phyloP scores from a whole-genome alignment of 2,797 vertebrate species.

The Uromys caudimaculatus region DNA sequence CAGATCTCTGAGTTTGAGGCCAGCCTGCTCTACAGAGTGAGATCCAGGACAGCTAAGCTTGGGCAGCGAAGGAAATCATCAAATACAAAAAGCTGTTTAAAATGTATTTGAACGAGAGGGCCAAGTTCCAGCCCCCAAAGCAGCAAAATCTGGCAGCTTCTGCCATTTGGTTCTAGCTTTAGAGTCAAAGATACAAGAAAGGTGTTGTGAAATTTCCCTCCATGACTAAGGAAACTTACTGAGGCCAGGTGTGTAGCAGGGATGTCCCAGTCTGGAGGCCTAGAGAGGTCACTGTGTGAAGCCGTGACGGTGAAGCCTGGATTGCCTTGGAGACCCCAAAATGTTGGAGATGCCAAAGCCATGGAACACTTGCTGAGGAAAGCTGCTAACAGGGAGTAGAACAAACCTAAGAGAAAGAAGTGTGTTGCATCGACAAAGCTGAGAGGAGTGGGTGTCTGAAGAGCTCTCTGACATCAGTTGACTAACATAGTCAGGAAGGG shows the following conservation, averaged over 20 bases:
- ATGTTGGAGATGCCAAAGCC: not conserved
- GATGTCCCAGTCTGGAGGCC: not conserved
- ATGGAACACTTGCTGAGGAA: not conserved
- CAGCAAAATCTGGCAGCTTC: not conserved
- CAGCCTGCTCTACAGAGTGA: not conserved
- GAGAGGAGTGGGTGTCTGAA: not conserved
- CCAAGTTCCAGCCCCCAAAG: not conserved
- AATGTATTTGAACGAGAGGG: not conserved
- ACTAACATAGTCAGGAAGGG: not conserved
- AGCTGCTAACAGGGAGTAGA: not conserved
- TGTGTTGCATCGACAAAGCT: not conserved
- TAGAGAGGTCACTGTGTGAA: not conserved
- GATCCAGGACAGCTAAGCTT: not conserved
- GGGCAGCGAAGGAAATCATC: not conserved
- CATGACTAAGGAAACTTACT: not conserved
- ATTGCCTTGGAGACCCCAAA: not conserved
- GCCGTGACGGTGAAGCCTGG: not conserved
- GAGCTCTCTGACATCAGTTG: not conserved
- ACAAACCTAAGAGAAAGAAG: not conserved
- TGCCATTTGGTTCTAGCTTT: not conserved
- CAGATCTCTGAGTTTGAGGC: not conserved
- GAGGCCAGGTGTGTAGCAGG: not conserved
- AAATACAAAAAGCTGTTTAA: not conserved
- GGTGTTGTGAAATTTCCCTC: not conserved
- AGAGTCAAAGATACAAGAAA: not conserved